These are phyloP conservation scores for Aphelenchoides fujianensis DNA, from an alignment of 1,140 invertebrate genomes.

Conservation along the genomic window DNA sequence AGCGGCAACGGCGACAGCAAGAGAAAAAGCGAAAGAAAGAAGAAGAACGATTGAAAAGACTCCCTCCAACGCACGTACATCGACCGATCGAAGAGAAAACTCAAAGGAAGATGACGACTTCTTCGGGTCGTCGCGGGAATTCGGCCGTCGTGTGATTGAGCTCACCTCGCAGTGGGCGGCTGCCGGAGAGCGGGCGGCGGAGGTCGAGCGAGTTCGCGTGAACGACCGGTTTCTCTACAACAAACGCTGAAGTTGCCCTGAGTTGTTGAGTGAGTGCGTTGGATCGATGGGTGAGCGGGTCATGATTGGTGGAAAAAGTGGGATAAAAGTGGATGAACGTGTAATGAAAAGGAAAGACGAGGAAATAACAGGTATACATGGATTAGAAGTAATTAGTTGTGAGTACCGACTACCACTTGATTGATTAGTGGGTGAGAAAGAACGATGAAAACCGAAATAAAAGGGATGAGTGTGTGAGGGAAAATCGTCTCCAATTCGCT, in stretches of 20 bases:
- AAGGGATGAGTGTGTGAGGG: not conserved
- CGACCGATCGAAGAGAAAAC: not conserved
- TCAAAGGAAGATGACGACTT: slow-evolving; percentile 24
- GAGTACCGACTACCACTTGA: not conserved
- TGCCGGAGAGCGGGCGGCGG: not conserved
- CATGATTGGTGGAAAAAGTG: not conserved
- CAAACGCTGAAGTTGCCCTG: not conserved
- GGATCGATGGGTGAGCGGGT: not conserved
- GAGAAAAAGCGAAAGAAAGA: slow-evolving; percentile 6
- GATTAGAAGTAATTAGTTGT: too few species aligned
- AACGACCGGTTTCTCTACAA: not conserved
- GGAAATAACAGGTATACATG: not conserved
- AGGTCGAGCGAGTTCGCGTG: not conserved
- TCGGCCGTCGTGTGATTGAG: slow-evolving; percentile 1
- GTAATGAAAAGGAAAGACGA: not conserved
- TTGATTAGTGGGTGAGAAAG: not conserved
- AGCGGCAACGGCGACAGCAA: not conserved
- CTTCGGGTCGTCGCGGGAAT: slow-evolving; percentile 11
- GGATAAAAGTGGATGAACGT: not conserved
- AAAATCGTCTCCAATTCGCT: not conserved
- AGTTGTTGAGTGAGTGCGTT: slow-evolving; percentile 1
- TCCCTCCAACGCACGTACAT: slow-evolving; percentile 10
- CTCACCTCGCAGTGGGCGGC: not conserved
- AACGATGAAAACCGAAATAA: not conserved
- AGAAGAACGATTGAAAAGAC: not conserved